Evolutionary conservation across 2,113 vertebrate genomes (phyloP), one percentile per base, ranked within the genome.

Genomic region (Nyctereutes procyonoides): DNA sequence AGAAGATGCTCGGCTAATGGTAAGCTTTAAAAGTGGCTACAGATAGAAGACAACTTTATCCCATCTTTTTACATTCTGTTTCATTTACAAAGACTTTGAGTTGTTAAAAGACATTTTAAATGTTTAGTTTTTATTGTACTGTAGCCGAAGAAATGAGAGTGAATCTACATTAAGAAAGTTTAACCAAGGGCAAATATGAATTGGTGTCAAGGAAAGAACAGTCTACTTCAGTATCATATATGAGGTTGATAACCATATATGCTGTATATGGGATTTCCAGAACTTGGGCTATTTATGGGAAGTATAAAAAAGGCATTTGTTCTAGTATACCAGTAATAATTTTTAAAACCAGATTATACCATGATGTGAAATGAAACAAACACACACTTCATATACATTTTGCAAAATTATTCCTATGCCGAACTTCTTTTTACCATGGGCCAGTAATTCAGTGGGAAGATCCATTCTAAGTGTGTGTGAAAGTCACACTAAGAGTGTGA

Each of bases 1-100:
- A 98, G 99, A 99, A 99, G 99, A 99, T 95, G 98, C 99, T 38
- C 99, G 99, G 97, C 88, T 99, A 19, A 58, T 98, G 99, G 99
- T 99, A 99, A 99, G 99, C 86, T 82, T 73, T 3, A 8, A 1
- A 83, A 96, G 14, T 55, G 91, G 67, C 11, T 43, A 20, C n/a
- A 7, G 60, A 71, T 62, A 79, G 56, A 85, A 51, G 43, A 62
- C 0, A 14, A 43, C 56, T 79, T 51, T 60, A 26, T 88, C 48
- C 65, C 22, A 14, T 62, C 15, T 74, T 8, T 67, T 77, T 69
- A 53, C 32, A 38, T n/a, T 74, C 55, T 83, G 6, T 43, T 43
- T 89, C 35, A 62, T 85, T 84, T 79, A 74, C 30, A 90, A 67
- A 74, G 62, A 83, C 19, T 71, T 88, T 69, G 9, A 91, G 28